These are phyloP conservation scores for Lepidotrigona ventralis DNA, from an alignment of 1,140 invertebrate species.

Conservation along the genomic window DNA sequence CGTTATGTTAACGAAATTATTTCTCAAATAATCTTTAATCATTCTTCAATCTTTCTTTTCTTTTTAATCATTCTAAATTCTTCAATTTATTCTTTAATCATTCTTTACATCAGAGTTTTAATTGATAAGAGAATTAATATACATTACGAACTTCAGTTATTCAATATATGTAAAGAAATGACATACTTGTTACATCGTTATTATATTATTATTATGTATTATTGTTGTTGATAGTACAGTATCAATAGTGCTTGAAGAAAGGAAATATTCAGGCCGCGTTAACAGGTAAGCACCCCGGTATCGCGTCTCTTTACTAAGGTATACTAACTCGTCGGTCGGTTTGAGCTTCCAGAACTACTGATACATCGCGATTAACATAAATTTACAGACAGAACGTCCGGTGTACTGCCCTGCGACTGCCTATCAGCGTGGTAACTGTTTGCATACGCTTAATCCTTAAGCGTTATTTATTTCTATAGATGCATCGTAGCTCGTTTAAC, in stretches of 20 bases:
- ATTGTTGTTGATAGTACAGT: too few species aligned
- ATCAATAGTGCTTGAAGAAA: neutral
- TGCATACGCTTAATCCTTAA: conserved; percentile 76
- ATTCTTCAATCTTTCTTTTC: too few species aligned
- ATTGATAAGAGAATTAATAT: too few species aligned
- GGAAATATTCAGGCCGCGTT: conserved; percentile 22
- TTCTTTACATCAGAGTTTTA: too few species aligned
- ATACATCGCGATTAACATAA: conserved; percentile 79
- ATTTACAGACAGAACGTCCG: conserved; percentile 77
- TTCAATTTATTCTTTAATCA: too few species aligned
- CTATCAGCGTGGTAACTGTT: conserved; percentile 76
- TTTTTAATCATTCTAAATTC: too few species aligned
- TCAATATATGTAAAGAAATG: too few species aligned
- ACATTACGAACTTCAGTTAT: too few species aligned
- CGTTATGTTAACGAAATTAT: too few species aligned
- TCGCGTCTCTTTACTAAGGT: conserved; percentile 26
- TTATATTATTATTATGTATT: too few species aligned
- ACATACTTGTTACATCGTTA: too few species aligned
- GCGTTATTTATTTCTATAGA: conserved; percentile 67
- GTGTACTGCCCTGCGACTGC: conserved; percentile 71
- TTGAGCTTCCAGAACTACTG: conserved; percentile 71
- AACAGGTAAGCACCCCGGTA: conserved; percentile 15
- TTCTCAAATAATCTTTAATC: too few species aligned
- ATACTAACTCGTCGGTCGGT: conserved; percentile 46
- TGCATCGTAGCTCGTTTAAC: neutral